A percentile compares a stretch with the other conserved stretches of the same genome.
phyloP scores from a whole-genome alignment of 2,888 invertebrate species.

The Dolomedes plantarius region DNA sequence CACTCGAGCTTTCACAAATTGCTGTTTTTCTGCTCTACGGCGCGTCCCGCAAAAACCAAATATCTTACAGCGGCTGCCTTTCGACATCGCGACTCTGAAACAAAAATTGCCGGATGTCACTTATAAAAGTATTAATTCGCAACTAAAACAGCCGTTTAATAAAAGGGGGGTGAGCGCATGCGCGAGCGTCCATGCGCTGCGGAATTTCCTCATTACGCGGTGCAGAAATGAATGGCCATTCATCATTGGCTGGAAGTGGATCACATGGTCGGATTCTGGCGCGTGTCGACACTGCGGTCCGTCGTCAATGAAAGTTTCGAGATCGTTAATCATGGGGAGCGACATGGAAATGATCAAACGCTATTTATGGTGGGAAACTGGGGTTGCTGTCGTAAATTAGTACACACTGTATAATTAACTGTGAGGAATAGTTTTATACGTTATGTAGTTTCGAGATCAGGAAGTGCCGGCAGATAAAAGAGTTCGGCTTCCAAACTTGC shows the following conservation, averaged over 20 bases:
- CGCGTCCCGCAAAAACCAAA: no score
- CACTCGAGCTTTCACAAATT: no score
- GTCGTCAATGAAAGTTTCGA: not conserved
- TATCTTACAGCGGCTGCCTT: no score
- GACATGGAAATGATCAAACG: no score
- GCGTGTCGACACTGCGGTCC: constrained; percentile 53
- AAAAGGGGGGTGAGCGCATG: constrained; percentile 24
- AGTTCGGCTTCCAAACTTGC: no score
- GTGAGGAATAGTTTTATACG: no score
- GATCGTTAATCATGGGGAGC: constrained; percentile 1
- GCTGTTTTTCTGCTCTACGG: no score
- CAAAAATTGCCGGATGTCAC: constrained; percentile 8
- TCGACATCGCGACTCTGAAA: not conserved
- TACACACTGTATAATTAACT: no score
- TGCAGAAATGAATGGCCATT: not conserved
- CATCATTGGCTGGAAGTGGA: constrained; percentile 32
- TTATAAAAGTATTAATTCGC: constrained; percentile 12
- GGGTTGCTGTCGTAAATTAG: no score
- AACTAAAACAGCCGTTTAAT: constrained; percentile 8
- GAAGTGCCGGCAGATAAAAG: no score
- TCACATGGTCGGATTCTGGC: constrained; percentile 54
- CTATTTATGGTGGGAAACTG: no score
- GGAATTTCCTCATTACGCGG: constrained; percentile 60
- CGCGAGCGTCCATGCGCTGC: constrained; percentile 18
- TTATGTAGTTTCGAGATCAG: no score